phyloP scores from a whole-genome alignment of 2,888 invertebrate genomes.

The Caenorhabditis wallacei region DNA sequence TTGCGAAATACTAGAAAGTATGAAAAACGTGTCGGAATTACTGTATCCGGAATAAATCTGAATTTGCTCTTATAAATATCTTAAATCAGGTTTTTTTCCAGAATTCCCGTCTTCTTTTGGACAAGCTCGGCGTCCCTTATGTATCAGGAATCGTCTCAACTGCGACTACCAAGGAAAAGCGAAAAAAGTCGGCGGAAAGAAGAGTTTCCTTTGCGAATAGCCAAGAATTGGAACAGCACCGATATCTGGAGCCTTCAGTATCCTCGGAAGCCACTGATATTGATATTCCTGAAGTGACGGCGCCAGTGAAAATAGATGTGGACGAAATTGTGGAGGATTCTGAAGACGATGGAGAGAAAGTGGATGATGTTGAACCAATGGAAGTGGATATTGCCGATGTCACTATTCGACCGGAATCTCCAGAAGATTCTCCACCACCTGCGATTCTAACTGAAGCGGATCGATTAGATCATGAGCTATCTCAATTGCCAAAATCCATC shows the following conservation, averaged over 20 bases:
- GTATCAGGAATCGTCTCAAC: no score
- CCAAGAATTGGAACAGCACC: constrained; percentile 5
- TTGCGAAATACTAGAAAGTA: no score
- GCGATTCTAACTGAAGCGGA: constrained; percentile 9
- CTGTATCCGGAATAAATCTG: no score
- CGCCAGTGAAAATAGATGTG: not conserved
- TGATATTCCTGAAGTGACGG: not conserved
- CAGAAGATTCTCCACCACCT: no score
- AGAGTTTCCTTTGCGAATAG: constrained; percentile 31
- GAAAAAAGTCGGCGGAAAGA: not conserved
- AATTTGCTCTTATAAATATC: not conserved
- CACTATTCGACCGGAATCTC: not conserved
- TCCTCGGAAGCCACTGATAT: not conserved
- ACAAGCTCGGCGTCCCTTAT: not conserved
- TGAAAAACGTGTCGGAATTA: no score
- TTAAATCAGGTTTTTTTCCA: not conserved
- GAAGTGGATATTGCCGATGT: not conserved
- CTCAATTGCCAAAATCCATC: constrained; percentile 23
- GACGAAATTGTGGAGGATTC: constrained; percentile 58
- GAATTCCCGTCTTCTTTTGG: not conserved
- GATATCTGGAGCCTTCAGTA: not conserved
- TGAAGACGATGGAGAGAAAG: constrained; percentile 22
- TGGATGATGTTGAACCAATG: not conserved
- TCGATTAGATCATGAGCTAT: constrained; percentile 28
- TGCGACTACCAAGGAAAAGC: no score